Conservation (phyloP, 2,113 vertebrate species). For the Porphyrio hochstetteri region DNA sequence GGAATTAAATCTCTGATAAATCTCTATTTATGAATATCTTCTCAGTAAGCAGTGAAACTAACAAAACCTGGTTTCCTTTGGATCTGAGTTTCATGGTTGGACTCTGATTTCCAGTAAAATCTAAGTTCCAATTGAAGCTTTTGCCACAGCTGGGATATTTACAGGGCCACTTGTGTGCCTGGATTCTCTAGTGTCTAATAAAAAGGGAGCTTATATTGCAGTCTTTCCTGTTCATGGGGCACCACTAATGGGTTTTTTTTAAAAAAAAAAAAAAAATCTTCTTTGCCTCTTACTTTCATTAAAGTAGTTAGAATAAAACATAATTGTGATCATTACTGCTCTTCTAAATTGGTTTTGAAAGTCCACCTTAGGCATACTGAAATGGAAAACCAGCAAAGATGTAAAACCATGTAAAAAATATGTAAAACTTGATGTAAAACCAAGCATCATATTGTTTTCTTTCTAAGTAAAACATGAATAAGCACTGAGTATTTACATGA, state of each 20-base stretch:
- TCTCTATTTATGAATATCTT: neutral
- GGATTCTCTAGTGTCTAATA: constrained; percentile 13
- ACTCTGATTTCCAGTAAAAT: neutral
- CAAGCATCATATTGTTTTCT: neutral
- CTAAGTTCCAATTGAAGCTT: neutral
- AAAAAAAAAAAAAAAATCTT: neutral
- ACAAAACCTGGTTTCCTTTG: neutral
- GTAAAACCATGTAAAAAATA: neutral
- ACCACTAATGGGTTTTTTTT: neutral
- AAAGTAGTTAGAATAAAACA: neutral
- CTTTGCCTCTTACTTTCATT: neutral
- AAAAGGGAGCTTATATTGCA: neutral
- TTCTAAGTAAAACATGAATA: neutral
- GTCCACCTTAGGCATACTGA: neutral
- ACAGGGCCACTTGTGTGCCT: neutral
- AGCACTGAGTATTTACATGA: neutral
- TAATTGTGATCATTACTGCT: neutral
- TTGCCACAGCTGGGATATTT: neutral
- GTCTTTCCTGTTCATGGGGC: neutral
- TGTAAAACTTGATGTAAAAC: too few relatives aligned
- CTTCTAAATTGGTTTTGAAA: neutral
- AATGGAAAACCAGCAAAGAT: neutral
- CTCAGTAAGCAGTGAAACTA: neutral
- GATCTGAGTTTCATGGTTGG: neutral
- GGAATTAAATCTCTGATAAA: neutral